Percentiles rank a stretch among this genome's conserved stretches.
Evolutionary conservation across 2,113 vertebrate genomes (phyloP).

Genomic region (Propithecus coquereli): DNA sequence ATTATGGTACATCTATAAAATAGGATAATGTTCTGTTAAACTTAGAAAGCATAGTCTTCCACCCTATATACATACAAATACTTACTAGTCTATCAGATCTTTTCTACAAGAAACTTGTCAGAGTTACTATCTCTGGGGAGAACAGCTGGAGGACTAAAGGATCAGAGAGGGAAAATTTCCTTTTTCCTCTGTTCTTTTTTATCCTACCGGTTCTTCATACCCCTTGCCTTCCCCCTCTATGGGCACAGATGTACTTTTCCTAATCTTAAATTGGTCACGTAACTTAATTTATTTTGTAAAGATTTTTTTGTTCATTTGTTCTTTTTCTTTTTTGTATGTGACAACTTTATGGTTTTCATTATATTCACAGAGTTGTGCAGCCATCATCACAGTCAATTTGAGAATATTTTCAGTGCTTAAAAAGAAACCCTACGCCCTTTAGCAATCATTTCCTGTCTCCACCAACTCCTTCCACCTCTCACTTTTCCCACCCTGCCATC

Average conservation of each 20-base stretch:
- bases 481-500: neutral
- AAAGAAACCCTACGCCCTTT: neutral
- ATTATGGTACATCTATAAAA: neutral
- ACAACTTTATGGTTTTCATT: neutral
- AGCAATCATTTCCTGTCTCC: neutral
- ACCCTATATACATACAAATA: neutral
- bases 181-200: neutral
- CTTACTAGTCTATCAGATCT: neutral
- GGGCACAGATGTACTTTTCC: neutral
- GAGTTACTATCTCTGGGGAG: neutral
- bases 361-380: neutral
- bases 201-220: neutral
- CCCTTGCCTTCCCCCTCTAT: neutral
- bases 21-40: neutral
- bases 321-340: neutral
- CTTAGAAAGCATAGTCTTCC: neutral
- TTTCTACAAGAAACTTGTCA: neutral
- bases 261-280: neutral
- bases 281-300: neutral
- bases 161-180: neutral
- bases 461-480: neutral
- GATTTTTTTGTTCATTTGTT: neutral
- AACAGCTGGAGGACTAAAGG: neutral
- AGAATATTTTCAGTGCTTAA: neutral
- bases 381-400: neutral